Evolutionary conservation across 2,797 vertebrate species (phyloP), one percentile per base, ranked within the genome.

Genomic region (Sebastolobus alascanus): DNA sequence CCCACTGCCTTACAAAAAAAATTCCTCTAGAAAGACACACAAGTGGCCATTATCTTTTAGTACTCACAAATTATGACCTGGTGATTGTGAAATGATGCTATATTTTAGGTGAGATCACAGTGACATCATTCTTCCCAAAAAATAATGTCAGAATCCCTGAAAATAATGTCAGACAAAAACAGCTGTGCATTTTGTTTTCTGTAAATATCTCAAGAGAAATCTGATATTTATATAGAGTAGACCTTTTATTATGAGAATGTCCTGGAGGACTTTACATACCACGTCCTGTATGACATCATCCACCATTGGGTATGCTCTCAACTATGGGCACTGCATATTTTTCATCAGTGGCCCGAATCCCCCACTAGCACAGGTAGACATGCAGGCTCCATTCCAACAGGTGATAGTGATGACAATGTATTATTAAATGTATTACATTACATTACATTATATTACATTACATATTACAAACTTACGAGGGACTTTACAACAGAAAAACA

Each of bases 151-250:
- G 16, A 18, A 16, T 25, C 25, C 25, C 20, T 43, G n/a, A 43
- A 37, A 59, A 18, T 31, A 16, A 31, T 16, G 2, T 20, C 10
- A 29, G 18, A 18, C 25, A 13, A 6, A 69, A 43, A 67, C 59
- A 79, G 66, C 60, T 54, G 70, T 27, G 5, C 13, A 43, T 61
- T 71, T 67, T 18, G 10, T 50, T 5, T 38, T 64, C 33, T 40
- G 27, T 73, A 65, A 64, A 64, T 22, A 22, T 66, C 1, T 11
- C 1, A 27, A 54, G 4, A 6, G 16, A 74, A 55, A 13, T 3
- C 5, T 33, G 2, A n/a, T 27, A 61, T 67, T 40, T 27, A 37
- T 64, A 5, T 35, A 8, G 11, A 12, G 8, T 4, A 13, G 12
- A 25, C 50, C 16, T 35, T 20, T 35, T 46, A 1, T 46, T 12